Evolutionary conservation across 1,140 invertebrate species (phyloP), one percentile per base, ranked within the genome.

Genomic region (Subanguina moxae): DNA sequence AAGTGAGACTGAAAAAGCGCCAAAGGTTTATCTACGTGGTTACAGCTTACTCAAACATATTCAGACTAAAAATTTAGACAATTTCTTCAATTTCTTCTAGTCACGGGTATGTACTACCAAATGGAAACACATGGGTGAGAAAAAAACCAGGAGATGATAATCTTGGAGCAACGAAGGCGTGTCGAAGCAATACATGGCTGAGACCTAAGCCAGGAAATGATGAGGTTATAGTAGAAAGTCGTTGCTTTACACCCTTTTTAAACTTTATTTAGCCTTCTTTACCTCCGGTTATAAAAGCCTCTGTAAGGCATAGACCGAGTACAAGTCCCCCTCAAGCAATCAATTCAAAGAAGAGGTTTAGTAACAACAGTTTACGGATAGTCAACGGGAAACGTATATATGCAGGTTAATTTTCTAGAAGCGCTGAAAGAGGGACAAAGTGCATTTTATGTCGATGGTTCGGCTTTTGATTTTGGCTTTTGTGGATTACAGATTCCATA

Each of bases 311-410:
- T 11, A 38, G 11, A 11, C 32, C 32, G 11, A 38, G 32, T 38
- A 5, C 32, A 38, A 38, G 11, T 11, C 11, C 32, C 11, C 32
- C 32, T 38, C 32, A 3, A 5, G 48, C 8, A 15, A 15, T 19
- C 48, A 52, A 52, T 52, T 15, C 48, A 52, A 25, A 52, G 43
- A 52, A 52, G 23, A 52, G 68, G 15, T 73, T 42, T 48, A 23
- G 42, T 9, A 72, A 62, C 57, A 67, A 46, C 15, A 71, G 67
- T 46, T 43, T 71, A 19, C n/a, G 21, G 19, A 71, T 71, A n/a
- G 17, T 71, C 3, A 73, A 45, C 19, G 73, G 64, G 11, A 78
- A 72, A 59, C 69, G 75, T 3, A 66, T 74, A 11, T 75, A 73
- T 43, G 19, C 72, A 8, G 62, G 64, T 52, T 38, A 5, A 11